phyloP scores from a whole-genome alignment of 2,113 vertebrate species.

The Oncorhynchus clarkii region DNA sequence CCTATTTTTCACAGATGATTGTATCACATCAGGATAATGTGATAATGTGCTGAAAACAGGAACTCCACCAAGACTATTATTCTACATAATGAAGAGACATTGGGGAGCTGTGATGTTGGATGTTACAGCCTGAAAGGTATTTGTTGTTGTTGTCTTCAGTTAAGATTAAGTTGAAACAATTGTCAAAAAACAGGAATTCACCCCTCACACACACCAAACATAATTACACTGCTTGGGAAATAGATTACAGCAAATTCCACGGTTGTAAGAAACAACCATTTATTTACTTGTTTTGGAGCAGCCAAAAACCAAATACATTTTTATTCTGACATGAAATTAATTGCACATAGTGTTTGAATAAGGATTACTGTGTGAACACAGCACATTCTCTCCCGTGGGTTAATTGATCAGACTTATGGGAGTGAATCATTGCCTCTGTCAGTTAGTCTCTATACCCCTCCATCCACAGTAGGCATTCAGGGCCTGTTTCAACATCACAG shows the following conservation, averaged over 20 bases:
- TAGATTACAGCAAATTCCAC: background rate
- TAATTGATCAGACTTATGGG: background rate
- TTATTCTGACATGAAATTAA: background rate
- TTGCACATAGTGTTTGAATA: background rate
- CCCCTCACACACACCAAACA: slow-evolving; percentile 4
- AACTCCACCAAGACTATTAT: background rate
- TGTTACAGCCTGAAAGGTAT: background rate
- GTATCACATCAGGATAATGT: slow-evolving; percentile 13
- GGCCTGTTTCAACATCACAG: background rate
- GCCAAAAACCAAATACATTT: background rate
- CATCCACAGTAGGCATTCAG: background rate
- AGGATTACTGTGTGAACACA: background rate
- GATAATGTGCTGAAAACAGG: slow-evolving; percentile 7
- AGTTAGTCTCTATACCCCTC: background rate
- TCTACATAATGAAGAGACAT: slow-evolving; percentile 1
- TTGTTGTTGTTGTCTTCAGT: background rate
- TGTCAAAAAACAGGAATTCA: background rate
- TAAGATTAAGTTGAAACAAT: background rate
- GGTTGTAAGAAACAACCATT: background rate
- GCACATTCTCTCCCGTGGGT: background rate
- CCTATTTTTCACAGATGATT: slow-evolving; percentile 4
- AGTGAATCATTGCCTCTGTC: background rate
- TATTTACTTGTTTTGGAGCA: background rate
- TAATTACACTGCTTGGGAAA: background rate
- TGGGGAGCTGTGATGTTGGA: background rate